These are phyloP conservation scores for Plebejus melissa DNA, from an alignment of 2,888 invertebrate genomes.

Conservation along the genomic window DNA sequence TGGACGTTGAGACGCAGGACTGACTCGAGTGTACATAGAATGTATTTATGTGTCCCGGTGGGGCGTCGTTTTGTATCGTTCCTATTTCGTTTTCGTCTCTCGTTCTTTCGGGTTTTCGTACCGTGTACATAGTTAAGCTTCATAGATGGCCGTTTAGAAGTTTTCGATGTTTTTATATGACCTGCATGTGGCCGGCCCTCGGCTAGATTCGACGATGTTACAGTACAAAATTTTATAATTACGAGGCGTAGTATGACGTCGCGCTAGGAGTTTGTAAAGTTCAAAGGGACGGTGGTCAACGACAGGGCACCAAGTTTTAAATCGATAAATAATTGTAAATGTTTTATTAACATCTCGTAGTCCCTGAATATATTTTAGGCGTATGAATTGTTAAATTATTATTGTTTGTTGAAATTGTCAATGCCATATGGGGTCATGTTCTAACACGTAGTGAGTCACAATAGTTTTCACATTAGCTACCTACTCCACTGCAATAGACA, in stretches of 20 bases:
- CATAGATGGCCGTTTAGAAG: slow-evolving; percentile 54
- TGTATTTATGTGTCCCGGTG: slow-evolving; percentile 65
- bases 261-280: neutral
- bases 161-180: slow-evolving; percentile 37
- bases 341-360: neutral
- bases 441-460: slow-evolving; percentile 47
- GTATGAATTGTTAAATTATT: slow-evolving; percentile 11
- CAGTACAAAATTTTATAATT: slow-evolving; percentile 27
- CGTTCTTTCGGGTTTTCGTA: slow-evolving; percentile 75
- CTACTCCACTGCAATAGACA: slow-evolving; percentile 64
- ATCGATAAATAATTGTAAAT: slow-evolving; percentile 6
- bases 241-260: neutral
- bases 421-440: slow-evolving; percentile 35
- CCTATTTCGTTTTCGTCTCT: slow-evolving; percentile 77
- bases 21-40: slow-evolving; percentile 72
- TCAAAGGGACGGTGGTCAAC: neutral
- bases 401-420: slow-evolving; percentile 8
- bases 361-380: neutral
- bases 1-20: slow-evolving; percentile 89
- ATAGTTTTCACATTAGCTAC: slow-evolving; percentile 56
- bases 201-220: slow-evolving; percentile 29
- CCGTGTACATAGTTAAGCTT: slow-evolving; percentile 75
- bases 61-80: slow-evolving; percentile 74
- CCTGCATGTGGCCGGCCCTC: slow-evolving; percentile 31
- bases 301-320: neutral